phyloP scores from a whole-genome alignment of 2,113 vertebrate species.

The Neogale vison region DNA sequence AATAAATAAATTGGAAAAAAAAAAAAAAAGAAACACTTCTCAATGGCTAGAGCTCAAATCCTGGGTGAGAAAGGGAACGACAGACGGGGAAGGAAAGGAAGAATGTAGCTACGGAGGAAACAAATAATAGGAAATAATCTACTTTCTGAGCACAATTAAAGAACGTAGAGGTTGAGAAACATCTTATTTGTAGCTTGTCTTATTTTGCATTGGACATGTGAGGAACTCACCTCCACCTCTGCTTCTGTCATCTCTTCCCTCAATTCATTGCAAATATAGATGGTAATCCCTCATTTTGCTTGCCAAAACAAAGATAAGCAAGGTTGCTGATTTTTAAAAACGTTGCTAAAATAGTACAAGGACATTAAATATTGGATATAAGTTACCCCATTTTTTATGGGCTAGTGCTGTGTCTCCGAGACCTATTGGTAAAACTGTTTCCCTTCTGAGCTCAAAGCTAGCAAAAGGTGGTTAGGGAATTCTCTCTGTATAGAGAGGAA shows the following conservation, averaged over 20 bases:
- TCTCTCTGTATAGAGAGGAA: neutral
- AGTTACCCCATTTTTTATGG: neutral
- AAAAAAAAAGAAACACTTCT: neutral
- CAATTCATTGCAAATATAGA: neutral
- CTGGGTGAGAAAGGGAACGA: neutral
- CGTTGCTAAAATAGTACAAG: neutral
- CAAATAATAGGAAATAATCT: neutral
- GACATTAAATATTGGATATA: neutral
- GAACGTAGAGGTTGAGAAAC: neutral
- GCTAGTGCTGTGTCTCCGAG: neutral
- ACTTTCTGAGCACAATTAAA: neutral
- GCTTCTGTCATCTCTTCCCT: neutral
- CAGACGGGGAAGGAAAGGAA: fast-evolving
- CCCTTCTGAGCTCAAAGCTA: neutral
- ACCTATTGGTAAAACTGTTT: neutral
- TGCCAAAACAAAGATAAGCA: neutral
- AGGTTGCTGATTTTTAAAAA: neutral
- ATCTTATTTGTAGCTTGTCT: neutral
- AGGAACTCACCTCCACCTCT: neutral
- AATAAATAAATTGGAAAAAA: too few relatives aligned
- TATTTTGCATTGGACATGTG: neutral
- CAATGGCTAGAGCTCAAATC: neutral
- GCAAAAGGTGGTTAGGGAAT: neutral
- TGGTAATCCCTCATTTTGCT: neutral
- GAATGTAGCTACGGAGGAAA: neutral